Evolutionary conservation across 2,888 invertebrate species (phyloP), one percentile per base, ranked within the genome.

Genomic region (Rutpela maculata): DNA sequence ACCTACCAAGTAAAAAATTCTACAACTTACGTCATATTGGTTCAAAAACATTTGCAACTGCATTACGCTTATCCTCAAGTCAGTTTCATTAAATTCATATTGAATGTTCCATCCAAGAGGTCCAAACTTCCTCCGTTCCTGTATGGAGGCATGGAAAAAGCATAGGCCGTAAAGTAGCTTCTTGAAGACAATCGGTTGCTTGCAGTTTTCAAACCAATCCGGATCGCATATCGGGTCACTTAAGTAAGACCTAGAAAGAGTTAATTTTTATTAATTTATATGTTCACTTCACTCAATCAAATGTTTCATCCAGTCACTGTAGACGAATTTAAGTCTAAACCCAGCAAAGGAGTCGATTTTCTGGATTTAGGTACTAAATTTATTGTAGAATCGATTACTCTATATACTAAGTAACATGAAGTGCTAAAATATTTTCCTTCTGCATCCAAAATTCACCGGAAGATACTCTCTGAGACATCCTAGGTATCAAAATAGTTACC

Each of bases 81-180:
- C 99, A 0, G 98, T 98, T 88, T 98, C 98, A 87, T 98, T 98
- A 89, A 98, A 99, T 88, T 98, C 98, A 87, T 99, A 99, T 0
- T 95, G 93, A 78, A 97, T 98, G 88, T 98, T 99, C 98, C 98
- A 98, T 0, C 98, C 98, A 22, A 98, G 93, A 0, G 98, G 95
- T 0, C 98, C 98, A 88, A 97, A 98, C 89, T 97, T 96, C 7
- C 96, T 90, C 71, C 98, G 91, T 89, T 98, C 98, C 89, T 98
- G 98, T 0, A 97, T 93, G 62, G 97, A 92, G 0, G 97, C 98
- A 89, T 99, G 98, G 91, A 98, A 98, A 91, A 98, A 98, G 89
- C 98, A 97, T 72, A 99, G 90, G 1, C 95, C 95, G 88, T 94
- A 98, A 74, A 98, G 90, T 62, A 98, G 91, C 88, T 95, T 96